phyloP scores from a whole-genome alignment of 2,113 vertebrate genomes.

The Zosterops lateralis region DNA sequence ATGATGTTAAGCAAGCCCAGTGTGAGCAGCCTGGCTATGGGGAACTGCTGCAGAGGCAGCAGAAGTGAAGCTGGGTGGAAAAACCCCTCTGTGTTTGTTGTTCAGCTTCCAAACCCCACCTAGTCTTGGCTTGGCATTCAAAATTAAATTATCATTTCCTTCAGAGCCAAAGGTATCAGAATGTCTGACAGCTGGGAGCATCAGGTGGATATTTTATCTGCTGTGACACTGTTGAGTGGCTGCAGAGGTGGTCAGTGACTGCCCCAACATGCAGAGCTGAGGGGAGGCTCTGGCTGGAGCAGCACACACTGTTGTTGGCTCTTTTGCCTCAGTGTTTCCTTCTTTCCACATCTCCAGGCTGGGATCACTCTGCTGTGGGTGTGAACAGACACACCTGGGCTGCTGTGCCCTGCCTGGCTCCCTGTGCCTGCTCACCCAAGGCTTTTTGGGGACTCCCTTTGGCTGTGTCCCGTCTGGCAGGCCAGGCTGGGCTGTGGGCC shows the following conservation, averaged over 20 bases:
- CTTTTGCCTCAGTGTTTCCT: not conserved
- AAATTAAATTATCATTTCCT: not conserved
- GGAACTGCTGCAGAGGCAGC: conserved; percentile 51
- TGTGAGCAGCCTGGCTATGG: not conserved
- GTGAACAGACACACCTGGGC: not conserved
- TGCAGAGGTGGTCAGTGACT: not conserved
- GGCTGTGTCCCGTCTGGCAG: not conserved
- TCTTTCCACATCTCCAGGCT: not conserved
- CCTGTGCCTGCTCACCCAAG: not conserved
- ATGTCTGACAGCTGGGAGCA: not conserved
- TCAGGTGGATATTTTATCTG: not conserved
- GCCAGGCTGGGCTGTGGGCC: not conserved
- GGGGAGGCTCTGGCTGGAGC: not conserved
- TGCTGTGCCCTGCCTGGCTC: not conserved
- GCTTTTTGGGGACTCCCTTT: not conserved
- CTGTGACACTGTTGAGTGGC: not conserved
- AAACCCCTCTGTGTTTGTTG: not conserved
- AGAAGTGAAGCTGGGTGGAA: conserved; percentile 61
- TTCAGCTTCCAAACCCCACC: not conserved
- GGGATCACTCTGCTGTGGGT: not conserved
- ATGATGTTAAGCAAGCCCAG: not conserved
- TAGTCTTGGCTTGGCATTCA: not conserved
- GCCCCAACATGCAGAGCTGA: not conserved
- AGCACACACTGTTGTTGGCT: rapidly evolving
- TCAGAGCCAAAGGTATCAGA: not conserved